Evolutionary conservation across 2,113 vertebrate species (phyloP), one percentile per base, ranked within the genome.

Genomic region (Elephas maximus): DNA sequence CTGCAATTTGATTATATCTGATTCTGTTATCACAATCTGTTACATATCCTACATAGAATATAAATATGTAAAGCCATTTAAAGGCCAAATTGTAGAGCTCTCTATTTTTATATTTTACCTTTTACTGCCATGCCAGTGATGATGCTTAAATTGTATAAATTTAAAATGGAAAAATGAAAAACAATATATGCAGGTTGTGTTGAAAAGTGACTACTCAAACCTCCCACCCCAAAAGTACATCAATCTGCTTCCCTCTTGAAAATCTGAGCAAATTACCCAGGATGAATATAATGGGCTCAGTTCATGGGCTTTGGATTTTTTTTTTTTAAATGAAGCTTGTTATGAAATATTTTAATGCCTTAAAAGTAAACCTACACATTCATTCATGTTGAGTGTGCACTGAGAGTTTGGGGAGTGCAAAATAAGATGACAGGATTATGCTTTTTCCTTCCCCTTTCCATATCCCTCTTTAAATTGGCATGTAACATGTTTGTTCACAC

Each of bases 31-130:
- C 94, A 94, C 95, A 98, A 97, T 97, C 1, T 97, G 97, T 93
- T 97, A 94, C 84, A 96, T 92, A 97, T 44, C 94, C 92, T 94
- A 97, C 97, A 92, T 85, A 87, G 91, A 0, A 62, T 0, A 41
- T 92, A 97, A 97, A 97, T 79, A 96, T 62, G 63, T 92, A 90
- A 76, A 98, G 85, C 89, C 97, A 95, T 95, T 98, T 94, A 81
- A 97, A 96, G 96, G 90, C 94, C 97, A 97, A 97, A 96, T 97
- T 97, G 96, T 45, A 91, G 88, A 97, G 96, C 88, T 97, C 87
- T n/a, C 93, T 88, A 8, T 98, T 98, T 98, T 98, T 96, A 84
- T 92, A 93, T 85, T 96, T 98, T 97, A 97, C 96, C 97, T 98
- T 98, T 96, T 97, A 95, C 96, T 81, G 65, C 97, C 95, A 97